Percentiles rank a stretch among this genome's conserved stretches.
Conservation (phyloP, 2,888 invertebrate genomes). For the Leptopilina drosophilae region DNA sequence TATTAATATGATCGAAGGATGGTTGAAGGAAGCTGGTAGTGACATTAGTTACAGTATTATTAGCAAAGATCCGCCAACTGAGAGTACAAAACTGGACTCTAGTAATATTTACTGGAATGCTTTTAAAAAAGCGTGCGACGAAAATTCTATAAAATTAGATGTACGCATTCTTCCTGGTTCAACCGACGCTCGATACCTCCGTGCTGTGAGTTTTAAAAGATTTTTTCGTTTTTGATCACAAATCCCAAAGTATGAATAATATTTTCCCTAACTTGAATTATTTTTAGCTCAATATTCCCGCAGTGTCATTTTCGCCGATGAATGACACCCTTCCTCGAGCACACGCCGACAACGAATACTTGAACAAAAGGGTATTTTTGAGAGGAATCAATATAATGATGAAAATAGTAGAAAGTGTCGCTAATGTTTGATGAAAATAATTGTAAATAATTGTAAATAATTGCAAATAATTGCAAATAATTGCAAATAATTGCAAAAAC, state of each 20-base stretch:
- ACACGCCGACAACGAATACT: background rate
- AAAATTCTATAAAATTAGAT: background rate
- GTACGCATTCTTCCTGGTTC: background rate
- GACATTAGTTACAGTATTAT: background rate
- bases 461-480: too few species aligned
- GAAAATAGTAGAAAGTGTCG: background rate
- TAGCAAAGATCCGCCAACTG: background rate
- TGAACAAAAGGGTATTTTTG: background rate
- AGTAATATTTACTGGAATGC: background rate
- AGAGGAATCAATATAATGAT: background rate
- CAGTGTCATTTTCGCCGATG: background rate
- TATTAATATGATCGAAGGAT: constrained; percentile 79
- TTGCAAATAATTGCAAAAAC: too few species aligned
- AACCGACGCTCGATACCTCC: background rate
- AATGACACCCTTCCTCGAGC: background rate
- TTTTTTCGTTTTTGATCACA: background rate
- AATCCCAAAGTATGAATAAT: background rate
- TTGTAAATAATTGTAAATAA: too few species aligned
- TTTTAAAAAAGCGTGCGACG: background rate
- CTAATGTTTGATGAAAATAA: background rate
- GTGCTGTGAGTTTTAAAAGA: background rate
- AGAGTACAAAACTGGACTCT: background rate
- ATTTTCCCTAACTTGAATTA: background rate
- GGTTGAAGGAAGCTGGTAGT: background rate
- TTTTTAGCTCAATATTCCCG: background rate